A percentile compares a stretch with the other conserved stretches of the same genome.
These are phyloP conservation scores for Trachemys scripta DNA, from an alignment of 2,113 vertebrate genomes.

Conservation along the genomic window DNA sequence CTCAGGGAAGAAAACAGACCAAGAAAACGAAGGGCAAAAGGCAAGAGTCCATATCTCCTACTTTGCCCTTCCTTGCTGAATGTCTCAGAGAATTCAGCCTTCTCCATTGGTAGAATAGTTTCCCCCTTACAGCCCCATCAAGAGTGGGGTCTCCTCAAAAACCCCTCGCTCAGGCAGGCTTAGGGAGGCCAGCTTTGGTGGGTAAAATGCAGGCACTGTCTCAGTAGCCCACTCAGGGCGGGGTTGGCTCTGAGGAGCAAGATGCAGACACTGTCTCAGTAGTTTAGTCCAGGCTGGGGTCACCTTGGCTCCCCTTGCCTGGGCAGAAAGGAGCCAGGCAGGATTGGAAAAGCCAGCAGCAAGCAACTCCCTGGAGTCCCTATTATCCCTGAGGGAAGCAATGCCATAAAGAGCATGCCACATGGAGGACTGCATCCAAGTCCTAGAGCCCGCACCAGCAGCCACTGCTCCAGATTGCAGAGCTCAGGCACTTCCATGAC, in stretches of 20 bases:
- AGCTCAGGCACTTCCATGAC: background rate
- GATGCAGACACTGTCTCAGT: background rate
- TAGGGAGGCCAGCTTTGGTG: background rate
- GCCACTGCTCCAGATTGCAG: background rate
- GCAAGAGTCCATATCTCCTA: background rate
- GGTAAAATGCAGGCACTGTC: background rate
- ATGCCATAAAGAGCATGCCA: background rate
- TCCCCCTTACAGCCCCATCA: fast-evolving
- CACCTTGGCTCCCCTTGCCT: background rate
- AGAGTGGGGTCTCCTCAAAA: background rate
- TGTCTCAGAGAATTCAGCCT: background rate
- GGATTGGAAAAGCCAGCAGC: background rate
- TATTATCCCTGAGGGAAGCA: background rate
- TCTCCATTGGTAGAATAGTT: background rate
- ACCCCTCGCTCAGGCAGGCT: background rate
- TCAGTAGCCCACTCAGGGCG: no score
- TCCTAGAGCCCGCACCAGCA: background rate
- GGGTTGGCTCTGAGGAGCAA: background rate
- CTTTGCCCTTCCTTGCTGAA: background rate
- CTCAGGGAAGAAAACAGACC: fast-evolving
- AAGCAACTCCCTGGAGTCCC: background rate
- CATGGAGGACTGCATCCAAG: background rate
- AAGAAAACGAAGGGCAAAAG: background rate
- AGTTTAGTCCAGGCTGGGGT: background rate
- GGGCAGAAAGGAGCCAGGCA: background rate